Percentiles rank a stretch among this genome's conserved stretches.
These are phyloP conservation scores for Bugulina stolonifera DNA, from an alignment of 2,888 invertebrate species.

Conservation along the genomic window DNA sequence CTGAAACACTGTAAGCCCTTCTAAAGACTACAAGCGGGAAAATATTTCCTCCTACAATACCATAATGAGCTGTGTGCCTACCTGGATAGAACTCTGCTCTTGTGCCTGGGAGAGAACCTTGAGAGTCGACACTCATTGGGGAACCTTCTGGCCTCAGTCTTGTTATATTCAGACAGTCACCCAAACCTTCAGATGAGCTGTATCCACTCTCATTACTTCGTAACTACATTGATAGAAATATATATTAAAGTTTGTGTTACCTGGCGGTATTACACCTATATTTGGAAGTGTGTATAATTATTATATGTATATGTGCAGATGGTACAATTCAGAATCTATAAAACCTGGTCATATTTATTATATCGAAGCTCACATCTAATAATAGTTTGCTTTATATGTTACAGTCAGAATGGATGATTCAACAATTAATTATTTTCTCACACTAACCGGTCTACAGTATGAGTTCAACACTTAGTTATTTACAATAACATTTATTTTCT, in stretches of 20 bases:
- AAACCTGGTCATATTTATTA: too few relatives aligned
- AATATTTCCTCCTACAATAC: background rate
- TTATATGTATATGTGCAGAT: too few relatives aligned
- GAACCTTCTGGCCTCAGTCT: constrained; percentile 23
- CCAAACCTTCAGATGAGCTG: constrained; percentile 26
- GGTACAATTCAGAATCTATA: too few relatives aligned
- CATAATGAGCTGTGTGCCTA: constrained; percentile 30
- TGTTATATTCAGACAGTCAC: constrained; percentile 25
- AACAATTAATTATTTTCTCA: too few relatives aligned
- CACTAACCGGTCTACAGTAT: background rate
- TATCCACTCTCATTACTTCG: constrained; percentile 26
- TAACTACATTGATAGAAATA: background rate
- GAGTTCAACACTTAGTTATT: background rate
- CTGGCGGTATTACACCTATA: too few relatives aligned
- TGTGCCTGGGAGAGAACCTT: constrained; percentile 31
- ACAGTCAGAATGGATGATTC: too few relatives aligned
- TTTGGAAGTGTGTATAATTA: too few relatives aligned
- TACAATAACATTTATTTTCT: background rate
- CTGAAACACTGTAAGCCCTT: too few relatives aligned
- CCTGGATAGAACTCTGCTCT: constrained; percentile 36
- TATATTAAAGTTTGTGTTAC: too few relatives aligned
- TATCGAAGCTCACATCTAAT: too few relatives aligned
- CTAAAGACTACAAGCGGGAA: too few relatives aligned
- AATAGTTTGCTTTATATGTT: too few relatives aligned
- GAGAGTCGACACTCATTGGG: constrained; percentile 29